Base-by-base conservation (phyloP, 1,140 invertebrate genomes). In the Pantala flavescens region DNA sequence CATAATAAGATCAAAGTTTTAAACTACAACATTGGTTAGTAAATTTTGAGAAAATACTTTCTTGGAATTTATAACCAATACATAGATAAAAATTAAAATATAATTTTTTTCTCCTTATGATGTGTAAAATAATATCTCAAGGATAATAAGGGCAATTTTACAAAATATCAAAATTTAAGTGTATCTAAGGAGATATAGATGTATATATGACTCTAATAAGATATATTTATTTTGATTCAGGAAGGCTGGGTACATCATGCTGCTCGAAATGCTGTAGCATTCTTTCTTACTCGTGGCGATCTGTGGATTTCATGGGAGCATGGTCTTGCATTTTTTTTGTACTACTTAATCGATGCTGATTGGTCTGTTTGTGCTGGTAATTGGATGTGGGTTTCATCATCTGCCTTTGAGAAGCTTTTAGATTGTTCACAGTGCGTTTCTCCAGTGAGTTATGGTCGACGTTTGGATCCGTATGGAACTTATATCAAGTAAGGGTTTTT, bases 351-450 rank as follows among this genome's bases (percentile, higher is more conserved):
- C 0, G 90, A 92, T 80, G 90, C 89, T 75, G 89, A 90, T 81
- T 90, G 88, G 88, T 90, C 90, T 5, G 88, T 92, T 0, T 90
- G 88, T 81, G 88, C 90, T 23, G 91, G 90, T 28, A 92, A 92
- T 82, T 92, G 91, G 91, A 91, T 92, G 89, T 92, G 90, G 90
- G 88, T 92, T 7, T 90, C 89, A 9, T 89, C 87, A 24, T 90
- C 88, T 36, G 90, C 90, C 10, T 92, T 92, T 82, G 89, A 90
- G 76, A 84, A 85, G 7, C 78, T 89, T 21, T 80, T 90, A 79
- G 87, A 90, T 81, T 86, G 87, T 75, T 82, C 87, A 76, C 80
- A 86, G 77, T 90, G 90, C 80, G 87, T 89, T 70, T 88, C 87
- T 77, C 90, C 90, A 0, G 87, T 91, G 43, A 84, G 85, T 3